Evolutionary conservation across 1,140 invertebrate species (phyloP), one percentile per base, ranked within the genome.

Genomic region (Pygmarrhopalites habei): DNA sequence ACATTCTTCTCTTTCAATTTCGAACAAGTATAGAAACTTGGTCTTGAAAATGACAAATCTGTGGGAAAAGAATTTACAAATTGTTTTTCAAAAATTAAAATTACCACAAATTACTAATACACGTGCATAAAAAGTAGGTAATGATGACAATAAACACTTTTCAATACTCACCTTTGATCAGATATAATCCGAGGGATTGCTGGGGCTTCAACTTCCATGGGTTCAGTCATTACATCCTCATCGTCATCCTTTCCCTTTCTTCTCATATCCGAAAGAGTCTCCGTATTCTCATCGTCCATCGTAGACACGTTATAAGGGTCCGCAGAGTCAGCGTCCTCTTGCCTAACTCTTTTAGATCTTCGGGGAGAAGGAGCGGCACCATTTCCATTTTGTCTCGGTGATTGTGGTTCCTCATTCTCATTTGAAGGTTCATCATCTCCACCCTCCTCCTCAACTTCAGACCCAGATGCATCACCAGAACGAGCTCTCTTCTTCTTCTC

Each of bases 21-120:
- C 79, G 77, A 90, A 91, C 30, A 87, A 68, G 46, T 81, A 79
- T 49, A 83, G 79, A 10, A 90, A 72, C 0, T 79, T 78, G 3
- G 78, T 79, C 71, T 84, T 84, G 74, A 90, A 90, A 1, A 77
- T 64, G 3, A 77, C 72, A 10, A 87, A 75, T 65, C 85, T 86
- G 70, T 47, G 59, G 28, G 35, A 60, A 3, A 56, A 21, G 77
- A 71, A 56, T 66, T 58, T 59, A 71, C 55, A 35, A 43, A 49
- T 23, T 39, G n/a, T n/a, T n/a, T n/a, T n/a, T n/a, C n/a, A n/a
- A 35, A 35, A 35, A 35, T 15, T 7, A 35, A 35, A 15, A 35
- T 35, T 35, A 35, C 10, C 39, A 35, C 15, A 35, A 35, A 35
- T 35, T 35, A 35, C 32, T 7, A 35, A 15, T 7, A 35, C 32